Base-by-base conservation (phyloP, 2,888 invertebrate species). In the Agonopterix arenella region DNA sequence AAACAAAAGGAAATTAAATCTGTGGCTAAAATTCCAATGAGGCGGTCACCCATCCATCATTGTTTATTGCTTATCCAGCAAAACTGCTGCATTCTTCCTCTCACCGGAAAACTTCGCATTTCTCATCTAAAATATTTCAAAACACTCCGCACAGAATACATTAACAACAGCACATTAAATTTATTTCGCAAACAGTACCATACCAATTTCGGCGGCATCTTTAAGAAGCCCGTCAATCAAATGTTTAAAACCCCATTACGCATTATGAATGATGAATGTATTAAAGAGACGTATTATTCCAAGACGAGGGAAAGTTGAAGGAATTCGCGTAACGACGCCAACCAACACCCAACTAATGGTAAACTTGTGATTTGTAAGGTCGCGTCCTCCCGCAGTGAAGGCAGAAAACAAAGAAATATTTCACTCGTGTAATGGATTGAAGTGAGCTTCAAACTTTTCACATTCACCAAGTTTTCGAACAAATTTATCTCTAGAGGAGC, bases 371-470 rank as follows among this genome's bases (percentile, higher is more conserved):
- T 84, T 82, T 81, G 81, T 79, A 77, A 77, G 77, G 80, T 78
- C 69, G 64, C 61, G 60, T 62, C 72, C 61, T 59, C 66, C 70
- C 72, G 61, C 28, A 68, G 69, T 68, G 69, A 68, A 81, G 77
- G 69, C 80, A 76, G 82, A 84, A 86, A 88, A 88, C 88, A 89
- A 88, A 88, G 84, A 86, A 86, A 88, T 86, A 89, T 89, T 85
- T 89, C 83, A 88, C 80, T 83, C 80, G 80, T 80, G 84, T 88
- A 88, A 89, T 89, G 85, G 88, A 89, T 88, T 86, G 89, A 85
- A 89, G 86, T 85, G 80, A 83, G 83, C 83, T 84, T 76, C 77
- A 81, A 89, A 89, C 80, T 88, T 89, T 89, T 84, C 84, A 80
- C 88, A 88, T 88, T 88, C 84, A 81, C 74, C 77, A 82, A 88